Evolutionary conservation across 2,797 vertebrate species (phyloP).

Genomic region (Ateles fusciceps): DNA sequence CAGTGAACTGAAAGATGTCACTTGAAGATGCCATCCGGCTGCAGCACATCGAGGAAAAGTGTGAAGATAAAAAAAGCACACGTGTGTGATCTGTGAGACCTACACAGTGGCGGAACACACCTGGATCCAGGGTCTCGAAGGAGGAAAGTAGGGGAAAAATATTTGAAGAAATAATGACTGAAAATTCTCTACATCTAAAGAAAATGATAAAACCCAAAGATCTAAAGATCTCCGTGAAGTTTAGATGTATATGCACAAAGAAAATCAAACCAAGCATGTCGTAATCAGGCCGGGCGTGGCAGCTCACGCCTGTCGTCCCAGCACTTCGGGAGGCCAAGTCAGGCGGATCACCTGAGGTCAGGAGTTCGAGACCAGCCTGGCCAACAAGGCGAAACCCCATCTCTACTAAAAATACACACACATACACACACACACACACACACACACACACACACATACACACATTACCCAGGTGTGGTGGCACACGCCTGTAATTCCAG

Average conservation of each 20-base stretch:
- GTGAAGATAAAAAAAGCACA: background rate
- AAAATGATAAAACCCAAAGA: background rate
- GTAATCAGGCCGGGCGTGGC: background rate
- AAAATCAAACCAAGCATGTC: background rate
- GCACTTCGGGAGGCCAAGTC: background rate
- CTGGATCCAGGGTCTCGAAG: background rate
- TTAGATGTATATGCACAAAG: background rate
- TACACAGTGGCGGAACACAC: accelerated
- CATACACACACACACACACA: too few relatives aligned
- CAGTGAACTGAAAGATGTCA: background rate
- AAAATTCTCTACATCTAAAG: background rate
- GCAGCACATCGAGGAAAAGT: background rate
- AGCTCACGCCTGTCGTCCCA: background rate
- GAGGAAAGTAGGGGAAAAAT: background rate
- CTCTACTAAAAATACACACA: background rate
- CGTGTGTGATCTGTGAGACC: background rate
- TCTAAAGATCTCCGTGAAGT: background rate
- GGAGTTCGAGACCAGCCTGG: background rate
- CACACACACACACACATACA: too few relatives aligned
- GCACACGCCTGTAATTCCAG: background rate
- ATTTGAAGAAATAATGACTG: background rate
- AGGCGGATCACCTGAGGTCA: background rate
- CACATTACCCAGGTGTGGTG: accelerated
- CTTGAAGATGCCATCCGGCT: background rate
- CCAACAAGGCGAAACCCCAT: accelerated